Evolutionary conservation across 1,140 invertebrate species (phyloP).

Genomic region (Diachasmimorpha longicaudata): DNA sequence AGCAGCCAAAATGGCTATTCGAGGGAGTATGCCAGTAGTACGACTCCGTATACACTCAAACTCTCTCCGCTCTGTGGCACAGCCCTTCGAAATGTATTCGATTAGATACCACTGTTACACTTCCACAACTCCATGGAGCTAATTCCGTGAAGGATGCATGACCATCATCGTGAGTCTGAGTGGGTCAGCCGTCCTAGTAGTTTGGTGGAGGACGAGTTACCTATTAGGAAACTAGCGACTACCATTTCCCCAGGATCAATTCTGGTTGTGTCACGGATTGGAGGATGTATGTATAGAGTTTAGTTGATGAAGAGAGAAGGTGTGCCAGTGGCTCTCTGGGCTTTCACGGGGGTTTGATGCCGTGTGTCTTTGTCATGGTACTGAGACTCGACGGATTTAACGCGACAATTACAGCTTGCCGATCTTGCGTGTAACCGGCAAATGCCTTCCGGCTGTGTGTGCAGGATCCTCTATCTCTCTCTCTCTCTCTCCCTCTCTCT

Average conservation of each 20-base stretch:
- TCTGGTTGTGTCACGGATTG: conserved; percentile 8
- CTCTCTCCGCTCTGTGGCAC: neutral
- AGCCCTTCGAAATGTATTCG: neutral
- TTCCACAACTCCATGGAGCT: neutral
- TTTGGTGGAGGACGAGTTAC: neutral
- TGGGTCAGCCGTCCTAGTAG: neutral
- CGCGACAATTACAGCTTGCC: conserved; percentile 10
- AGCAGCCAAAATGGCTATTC: too few relatives aligned
- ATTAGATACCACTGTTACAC: neutral
- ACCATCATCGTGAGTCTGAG: neutral
- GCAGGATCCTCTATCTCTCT: neutral
- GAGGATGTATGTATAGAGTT: conserved; percentile 2
- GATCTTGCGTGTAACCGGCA: conserved; percentile 3
- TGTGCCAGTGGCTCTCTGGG: neutral
- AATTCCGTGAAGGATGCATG: too few relatives aligned
- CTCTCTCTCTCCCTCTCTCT: neutral
- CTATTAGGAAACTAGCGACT: neutral
- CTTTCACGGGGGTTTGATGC: neutral
- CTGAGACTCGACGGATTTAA: conserved; percentile 4
- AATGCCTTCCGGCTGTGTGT: conserved; percentile 7
- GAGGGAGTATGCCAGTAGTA: neutral
- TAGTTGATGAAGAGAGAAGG: neutral
- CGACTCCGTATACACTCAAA: neutral
- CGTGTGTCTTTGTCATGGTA: conserved; percentile 1
- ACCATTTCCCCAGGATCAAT: conserved; percentile 1